Evolutionary conservation across 2,797 vertebrate species (phyloP), one percentile per base, ranked within the genome.

Genomic region (Chiloscyllium punctatum): DNA sequence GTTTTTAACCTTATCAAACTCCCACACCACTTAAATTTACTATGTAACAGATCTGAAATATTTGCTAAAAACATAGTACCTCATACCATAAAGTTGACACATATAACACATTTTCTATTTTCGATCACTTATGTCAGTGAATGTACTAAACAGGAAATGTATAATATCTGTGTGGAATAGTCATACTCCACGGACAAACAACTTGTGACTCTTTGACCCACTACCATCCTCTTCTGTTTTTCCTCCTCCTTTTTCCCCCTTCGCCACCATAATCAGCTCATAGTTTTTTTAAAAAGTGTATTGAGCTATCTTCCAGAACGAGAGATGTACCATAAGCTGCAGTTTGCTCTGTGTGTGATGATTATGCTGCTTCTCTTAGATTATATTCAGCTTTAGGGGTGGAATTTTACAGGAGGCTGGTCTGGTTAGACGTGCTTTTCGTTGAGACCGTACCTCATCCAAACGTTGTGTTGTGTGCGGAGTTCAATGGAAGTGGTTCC

Each of bases 41-140:
- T 53, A 25, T 37, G 68, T 37, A 95, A 4, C 7, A 95, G 48
- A 51, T 53, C 37, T 42, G n/a, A 74, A 95, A n/a, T 53, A 53
- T 95, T 95, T 95, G 68, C 30, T 74, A 53, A 66, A 69, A 94
- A 72, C 16, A 15, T 33, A 88, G 9, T 37, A 91, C 33, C 16
- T 92, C 66, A 42, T 69, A n/a, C 66, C 2, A 2, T 42, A 42
- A 62, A 94, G 94, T 42, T 77, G 71, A 11, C 71, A 77, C 33
- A 33, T 94, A 42, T 94, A 74, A 74, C 69, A 51, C 69, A 4
- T 94, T 71, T 94, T 71, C 42, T 72, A 94, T 94, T 77, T 62
- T 95, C 48, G n/a, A 51, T 51, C 30, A 2, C 74, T 95, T 57
- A 91, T 66, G 16, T 91, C 62, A n/a, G 25, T 91, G 57, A 91